These are phyloP conservation scores for Cydia fagiglandana DNA, from an alignment of 1,140 invertebrate genomes.

Conservation along the genomic window DNA sequence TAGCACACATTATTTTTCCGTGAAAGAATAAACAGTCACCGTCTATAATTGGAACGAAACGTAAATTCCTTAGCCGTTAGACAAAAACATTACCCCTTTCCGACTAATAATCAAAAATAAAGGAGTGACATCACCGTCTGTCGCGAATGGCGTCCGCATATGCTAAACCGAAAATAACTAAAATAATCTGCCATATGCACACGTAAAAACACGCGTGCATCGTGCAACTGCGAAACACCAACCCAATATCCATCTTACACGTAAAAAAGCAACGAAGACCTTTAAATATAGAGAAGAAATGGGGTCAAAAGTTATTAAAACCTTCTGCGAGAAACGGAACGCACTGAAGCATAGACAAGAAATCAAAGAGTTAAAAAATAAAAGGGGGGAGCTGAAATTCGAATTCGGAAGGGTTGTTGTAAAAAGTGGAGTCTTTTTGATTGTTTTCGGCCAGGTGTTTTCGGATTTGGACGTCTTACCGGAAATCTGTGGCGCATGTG, in stretches of 20 bases:
- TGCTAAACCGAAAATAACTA: slow-evolving; percentile 73
- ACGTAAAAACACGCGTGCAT: slow-evolving; percentile 61
- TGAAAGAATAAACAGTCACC: slow-evolving; percentile 37
- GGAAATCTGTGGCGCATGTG: slow-evolving; percentile 75
- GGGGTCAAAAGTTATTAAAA: slow-evolving; percentile 37
- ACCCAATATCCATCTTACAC: slow-evolving; percentile 54
- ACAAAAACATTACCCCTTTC: slow-evolving; percentile 65
- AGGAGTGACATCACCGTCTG: slow-evolving; percentile 73
- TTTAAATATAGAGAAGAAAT: slow-evolving; percentile 40
- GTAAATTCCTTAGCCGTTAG: slow-evolving; percentile 46
- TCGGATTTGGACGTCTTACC: slow-evolving; percentile 65
- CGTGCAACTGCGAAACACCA: slow-evolving; percentile 58
- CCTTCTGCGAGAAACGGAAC: slow-evolving; percentile 37
- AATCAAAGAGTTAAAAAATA: slow-evolving; percentile 52
- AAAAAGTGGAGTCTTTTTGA: slow-evolving; percentile 67
- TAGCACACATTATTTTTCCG: slow-evolving; percentile 15
- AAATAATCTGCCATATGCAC: slow-evolving; percentile 73
- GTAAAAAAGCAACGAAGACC: slow-evolving; percentile 41
- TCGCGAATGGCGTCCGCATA: slow-evolving; percentile 69
- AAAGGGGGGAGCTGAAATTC: slow-evolving; percentile 65
- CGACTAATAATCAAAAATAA: slow-evolving; percentile 66
- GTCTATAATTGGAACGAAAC: slow-evolving; percentile 47
- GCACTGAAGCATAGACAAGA: slow-evolving; percentile 52
- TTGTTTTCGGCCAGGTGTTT: slow-evolving; percentile 70
- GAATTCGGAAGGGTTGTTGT: slow-evolving; percentile 63